A percentile compares a stretch with the other conserved stretches of the same genome.
Conservation (phyloP, 2,888 invertebrate species). For the Lingula anatina region DNA sequence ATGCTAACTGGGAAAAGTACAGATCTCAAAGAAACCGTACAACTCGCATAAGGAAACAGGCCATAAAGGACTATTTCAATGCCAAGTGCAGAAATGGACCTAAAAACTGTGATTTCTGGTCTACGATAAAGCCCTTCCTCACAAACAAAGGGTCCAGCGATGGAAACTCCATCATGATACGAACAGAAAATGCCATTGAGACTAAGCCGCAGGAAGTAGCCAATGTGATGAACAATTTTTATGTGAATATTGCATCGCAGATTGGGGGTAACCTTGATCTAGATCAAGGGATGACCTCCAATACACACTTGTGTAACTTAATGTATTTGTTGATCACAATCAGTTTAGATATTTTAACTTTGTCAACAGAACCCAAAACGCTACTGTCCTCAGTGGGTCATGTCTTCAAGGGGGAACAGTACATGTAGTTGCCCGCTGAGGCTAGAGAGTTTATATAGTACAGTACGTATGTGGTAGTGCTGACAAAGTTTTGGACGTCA, state of each 20-base stretch:
- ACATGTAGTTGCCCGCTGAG: no score
- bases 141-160: background rate
- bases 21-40: background rate
- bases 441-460: no score
- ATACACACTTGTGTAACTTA: background rate
- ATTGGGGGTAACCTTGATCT: background rate
- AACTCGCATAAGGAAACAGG: background rate
- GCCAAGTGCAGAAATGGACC: background rate
- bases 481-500: no score
- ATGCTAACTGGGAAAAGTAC: background rate
- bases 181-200: background rate
- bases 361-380: no score
- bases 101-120: background rate
- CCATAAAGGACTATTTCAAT: background rate
- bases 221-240: conserved; percentile 1
- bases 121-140: conserved; percentile 1
- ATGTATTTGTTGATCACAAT: no score
- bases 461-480: no score
- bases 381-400: no score
- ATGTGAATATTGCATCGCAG: background rate
- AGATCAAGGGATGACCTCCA: background rate
- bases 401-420: no score
- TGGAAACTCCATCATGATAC: background rate
- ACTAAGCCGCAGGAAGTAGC: background rate
- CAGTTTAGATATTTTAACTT: no score